Percentiles rank a stretch among this genome's conserved stretches.
phyloP scores from a whole-genome alignment of 2,888 invertebrate genomes.

The Sthenelais limicola region DNA sequence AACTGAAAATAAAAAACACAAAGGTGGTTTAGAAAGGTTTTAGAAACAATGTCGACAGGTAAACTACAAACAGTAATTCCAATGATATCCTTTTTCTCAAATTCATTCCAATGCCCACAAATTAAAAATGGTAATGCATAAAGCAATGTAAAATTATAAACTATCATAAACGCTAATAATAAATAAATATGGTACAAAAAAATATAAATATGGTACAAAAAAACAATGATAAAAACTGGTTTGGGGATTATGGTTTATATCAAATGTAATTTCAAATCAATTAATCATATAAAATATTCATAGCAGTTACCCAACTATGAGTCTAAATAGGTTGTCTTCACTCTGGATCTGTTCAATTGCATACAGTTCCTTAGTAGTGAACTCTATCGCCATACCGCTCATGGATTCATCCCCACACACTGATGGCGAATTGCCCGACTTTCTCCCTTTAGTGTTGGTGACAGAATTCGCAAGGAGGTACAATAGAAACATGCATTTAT shows the following conservation, averaged over 20 bases:
- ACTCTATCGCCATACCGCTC: slow-evolving; percentile 75
- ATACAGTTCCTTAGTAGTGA: slow-evolving; percentile 83
- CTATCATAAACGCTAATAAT: too few relatives aligned
- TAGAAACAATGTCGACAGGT: too few relatives aligned
- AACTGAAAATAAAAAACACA: slow-evolving; percentile 74
- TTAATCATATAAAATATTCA: not conserved
- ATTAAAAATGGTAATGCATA: too few relatives aligned
- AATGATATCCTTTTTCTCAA: too few relatives aligned
- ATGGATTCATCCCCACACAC: slow-evolving; percentile 26
- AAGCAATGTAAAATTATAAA: too few relatives aligned
- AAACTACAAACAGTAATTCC: too few relatives aligned
- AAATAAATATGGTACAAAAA: too few relatives aligned
- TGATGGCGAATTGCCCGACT: slow-evolving; percentile 20
- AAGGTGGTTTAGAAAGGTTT: too few relatives aligned
- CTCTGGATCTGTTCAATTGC: slow-evolving; percentile 81
- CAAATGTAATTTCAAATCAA: not conserved
- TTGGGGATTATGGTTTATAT: too few relatives aligned
- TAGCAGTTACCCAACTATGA: slow-evolving; percentile 78
- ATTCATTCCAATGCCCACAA: too few relatives aligned
- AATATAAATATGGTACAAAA: too few relatives aligned
- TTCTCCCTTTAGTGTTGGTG: slow-evolving; percentile 77
- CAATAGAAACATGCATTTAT: slow-evolving; percentile 75
- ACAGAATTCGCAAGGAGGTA: slow-evolving; percentile 88
- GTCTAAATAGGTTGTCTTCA: slow-evolving; percentile 82
- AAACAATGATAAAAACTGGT: too few relatives aligned